Base-by-base conservation (phyloP, 2,888 invertebrate species). In the Phragmatobia fuliginosa region DNA sequence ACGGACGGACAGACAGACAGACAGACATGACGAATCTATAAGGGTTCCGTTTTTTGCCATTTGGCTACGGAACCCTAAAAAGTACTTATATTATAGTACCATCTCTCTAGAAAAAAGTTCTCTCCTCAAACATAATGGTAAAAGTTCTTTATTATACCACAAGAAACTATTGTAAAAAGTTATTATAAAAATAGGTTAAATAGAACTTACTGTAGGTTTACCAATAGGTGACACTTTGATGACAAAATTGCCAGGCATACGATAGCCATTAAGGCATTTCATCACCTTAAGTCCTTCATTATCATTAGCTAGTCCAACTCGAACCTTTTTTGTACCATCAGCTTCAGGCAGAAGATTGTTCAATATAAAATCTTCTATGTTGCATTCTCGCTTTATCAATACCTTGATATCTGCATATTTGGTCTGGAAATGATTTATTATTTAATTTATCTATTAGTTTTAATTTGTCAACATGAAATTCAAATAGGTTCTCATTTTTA, bases 371-470 rank as follows among this genome's bases (percentile, higher is more conserved):
- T 94, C 92, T 45, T 70, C 84, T 49, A 94, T 85, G 45, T 89
- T 89, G 76, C 93, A 93, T 81, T 92, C 87, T 68, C 88, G 85
- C 70, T 87, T 91, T 62, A 94, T 88, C 6, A 94, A 75, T 6
- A 80, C 49, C 72, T 94, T 94, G 25, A 94, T 78, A 64, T 93
- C 92, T 70, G 89, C 88, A 76, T 91, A 94, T 77, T 89, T 94
- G 0, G 88, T 86, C 94, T 94, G 87, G 21, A 85, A 87, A 38
- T 38, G 21, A 11, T 33, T 14, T 28, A 32, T 64, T 41, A 67
- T 66, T 45, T 36, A 2, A 33, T n/a, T 45, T 16, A 49, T 0
- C 21, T 7, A 1, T 21, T 45, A 45, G 5, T 45, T 21, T 21
- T 2, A 38, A 36, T 16, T 45, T 6, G 2, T 21, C 45, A n/a